Evolutionary conservation across 2,888 invertebrate species (phyloP).

Genomic region (Cheilosia scutellata): DNA sequence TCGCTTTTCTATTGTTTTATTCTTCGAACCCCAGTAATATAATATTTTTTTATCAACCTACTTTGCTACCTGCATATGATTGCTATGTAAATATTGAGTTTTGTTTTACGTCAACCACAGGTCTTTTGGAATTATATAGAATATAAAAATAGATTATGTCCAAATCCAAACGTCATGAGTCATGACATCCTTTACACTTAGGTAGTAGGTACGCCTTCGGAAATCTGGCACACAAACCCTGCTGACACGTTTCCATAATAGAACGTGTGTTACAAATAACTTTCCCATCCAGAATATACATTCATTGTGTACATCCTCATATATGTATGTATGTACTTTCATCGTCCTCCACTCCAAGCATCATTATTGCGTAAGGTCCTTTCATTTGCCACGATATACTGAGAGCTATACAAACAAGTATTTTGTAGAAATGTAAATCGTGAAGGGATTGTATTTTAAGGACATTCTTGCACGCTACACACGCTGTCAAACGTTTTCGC

Average conservation of each 20-base stretch:
- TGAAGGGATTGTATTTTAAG: slow-evolving; percentile 43
- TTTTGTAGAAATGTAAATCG: slow-evolving; percentile 46
- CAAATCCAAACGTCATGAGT: too few relatives aligned
- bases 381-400: neutral
- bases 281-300: slow-evolving; percentile 8
- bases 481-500: slow-evolving; percentile 50
- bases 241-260: neutral
- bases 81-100: too few relatives aligned
- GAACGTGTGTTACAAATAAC: slow-evolving; percentile 11
- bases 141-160: too few relatives aligned
- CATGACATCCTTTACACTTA: too few relatives aligned
- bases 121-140: too few relatives aligned
- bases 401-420: neutral
- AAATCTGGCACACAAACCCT: slow-evolving; percentile 1
- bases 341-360: neutral
- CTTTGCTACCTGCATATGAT: too few relatives aligned
- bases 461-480: slow-evolving; percentile 49
- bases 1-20: too few relatives aligned
- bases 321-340: too few relatives aligned
- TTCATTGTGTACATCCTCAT: neutral
- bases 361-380: slow-evolving; percentile 26
- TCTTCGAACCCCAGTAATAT: too few relatives aligned
- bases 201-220: neutral
- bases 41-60: too few relatives aligned
- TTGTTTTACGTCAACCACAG: too few relatives aligned